Evolutionary conservation across 2,113 vertebrate genomes (phyloP).

Genomic region (Bucco capensis): DNA sequence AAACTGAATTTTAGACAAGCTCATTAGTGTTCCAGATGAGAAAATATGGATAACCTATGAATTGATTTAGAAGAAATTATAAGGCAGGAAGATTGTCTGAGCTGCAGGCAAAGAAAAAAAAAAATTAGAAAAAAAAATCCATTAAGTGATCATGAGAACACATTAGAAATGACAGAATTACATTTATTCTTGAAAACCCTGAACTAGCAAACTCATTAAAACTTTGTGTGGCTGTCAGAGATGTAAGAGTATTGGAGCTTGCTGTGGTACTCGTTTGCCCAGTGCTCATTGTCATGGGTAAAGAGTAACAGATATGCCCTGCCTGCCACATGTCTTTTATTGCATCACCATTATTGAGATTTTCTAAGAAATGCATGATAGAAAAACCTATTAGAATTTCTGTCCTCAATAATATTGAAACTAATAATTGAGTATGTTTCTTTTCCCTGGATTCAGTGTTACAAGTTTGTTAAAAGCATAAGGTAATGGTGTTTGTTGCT

Average conservation of each 20-base stretch:
- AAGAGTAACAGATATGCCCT: not conserved
- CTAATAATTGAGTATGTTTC: not conserved
- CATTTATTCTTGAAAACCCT: conserved; percentile 7
- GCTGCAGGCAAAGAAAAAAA: not conserved
- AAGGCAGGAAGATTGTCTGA: conserved; percentile 2
- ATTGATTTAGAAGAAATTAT: conserved; percentile 21
- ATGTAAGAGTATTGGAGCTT: not conserved
- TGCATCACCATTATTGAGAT: not conserved
- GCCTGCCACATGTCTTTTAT: not conserved
- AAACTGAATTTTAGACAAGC: conserved; percentile 7
- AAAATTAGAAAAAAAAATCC: not conserved
- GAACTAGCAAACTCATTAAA: conserved; percentile 50
- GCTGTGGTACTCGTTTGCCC: not conserved
- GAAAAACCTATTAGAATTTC: not conserved
- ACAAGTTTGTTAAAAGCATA: not conserved
- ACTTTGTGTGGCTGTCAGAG: conserved; percentile 14
- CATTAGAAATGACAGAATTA: conserved; percentile 38
- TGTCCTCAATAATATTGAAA: not conserved
- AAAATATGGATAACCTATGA: conserved; percentile 8
- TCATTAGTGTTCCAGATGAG: conserved; percentile 11
- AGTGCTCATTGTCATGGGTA: not conserved
- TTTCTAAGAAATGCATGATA: not conserved
- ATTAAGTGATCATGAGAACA: not conserved
- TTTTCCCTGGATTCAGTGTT: not conserved
- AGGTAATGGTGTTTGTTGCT: not conserved